These are phyloP conservation scores for Mohoua ochrocephala DNA, from an alignment of 2,113 vertebrate genomes.

Conservation along the genomic window DNA sequence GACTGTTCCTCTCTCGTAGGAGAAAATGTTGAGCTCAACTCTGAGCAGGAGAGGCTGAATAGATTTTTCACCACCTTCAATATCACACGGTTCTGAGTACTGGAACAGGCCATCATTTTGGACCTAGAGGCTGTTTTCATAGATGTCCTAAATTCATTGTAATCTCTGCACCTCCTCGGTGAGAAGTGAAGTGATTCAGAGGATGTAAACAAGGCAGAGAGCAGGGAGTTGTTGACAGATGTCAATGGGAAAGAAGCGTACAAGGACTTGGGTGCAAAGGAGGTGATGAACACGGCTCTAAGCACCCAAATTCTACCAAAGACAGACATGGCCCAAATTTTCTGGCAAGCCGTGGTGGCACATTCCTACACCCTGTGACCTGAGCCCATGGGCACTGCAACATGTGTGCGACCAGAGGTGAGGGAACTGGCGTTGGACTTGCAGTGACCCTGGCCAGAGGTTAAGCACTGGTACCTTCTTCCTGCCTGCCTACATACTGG, in stretches of 20 bases:
- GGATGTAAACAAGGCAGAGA: not conserved
- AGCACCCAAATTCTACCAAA: not conserved
- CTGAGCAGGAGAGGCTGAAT: not conserved
- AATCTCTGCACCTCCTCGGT: not conserved
- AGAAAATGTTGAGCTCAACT: not conserved
- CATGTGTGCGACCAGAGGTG: rapidly evolving
- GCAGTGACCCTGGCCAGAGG: not conserved
- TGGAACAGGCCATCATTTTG: not conserved
- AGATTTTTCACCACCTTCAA: not conserved
- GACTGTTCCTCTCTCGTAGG: not conserved
- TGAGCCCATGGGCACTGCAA: not conserved
- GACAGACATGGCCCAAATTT: not conserved
- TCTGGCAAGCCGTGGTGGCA: not conserved
- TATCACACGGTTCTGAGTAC: not conserved
- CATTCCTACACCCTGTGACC: not conserved
- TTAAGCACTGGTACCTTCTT: not conserved
- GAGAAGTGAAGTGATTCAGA: not conserved
- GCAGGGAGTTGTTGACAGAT: not conserved
- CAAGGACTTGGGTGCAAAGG: not conserved
- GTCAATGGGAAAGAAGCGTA: not conserved
- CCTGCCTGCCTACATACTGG: not conserved
- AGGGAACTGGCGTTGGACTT: not conserved
- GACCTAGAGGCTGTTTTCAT: not conserved
- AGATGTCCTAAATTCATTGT: not conserved
- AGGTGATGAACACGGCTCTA: not conserved